phyloP scores from a whole-genome alignment of 2,888 invertebrate genomes.

The Scrobipalpa atriplicella region DNA sequence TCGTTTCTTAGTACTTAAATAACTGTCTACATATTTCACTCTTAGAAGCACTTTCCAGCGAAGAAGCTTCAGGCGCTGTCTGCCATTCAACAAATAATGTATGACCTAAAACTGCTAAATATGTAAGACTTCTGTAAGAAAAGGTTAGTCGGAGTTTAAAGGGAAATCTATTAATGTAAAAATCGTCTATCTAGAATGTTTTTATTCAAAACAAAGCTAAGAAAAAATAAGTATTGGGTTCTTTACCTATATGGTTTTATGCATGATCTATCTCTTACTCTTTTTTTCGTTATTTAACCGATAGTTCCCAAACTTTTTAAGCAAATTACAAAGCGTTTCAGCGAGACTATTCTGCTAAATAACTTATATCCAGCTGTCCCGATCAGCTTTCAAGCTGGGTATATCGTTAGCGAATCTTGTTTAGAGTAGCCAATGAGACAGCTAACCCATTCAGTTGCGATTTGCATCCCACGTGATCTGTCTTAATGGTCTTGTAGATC shows the following conservation, averaged over 20 bases:
- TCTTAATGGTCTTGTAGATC: background rate
- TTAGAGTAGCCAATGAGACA: background rate
- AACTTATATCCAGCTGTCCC: too few relatives aligned
- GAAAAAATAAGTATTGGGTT: too few relatives aligned
- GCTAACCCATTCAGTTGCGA: background rate
- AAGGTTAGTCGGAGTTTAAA: background rate
- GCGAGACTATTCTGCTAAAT: too few relatives aligned
- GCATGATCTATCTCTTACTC: too few relatives aligned
- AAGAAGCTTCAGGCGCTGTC: conserved; percentile 13
- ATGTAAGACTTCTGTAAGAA: conserved; percentile 23
- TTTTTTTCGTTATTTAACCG: too few relatives aligned
- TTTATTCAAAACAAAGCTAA: too few relatives aligned
- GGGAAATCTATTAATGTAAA: conserved; percentile 6
- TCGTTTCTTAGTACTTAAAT: conserved; percentile 19
- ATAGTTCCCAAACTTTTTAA: background rate
- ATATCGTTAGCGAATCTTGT: background rate
- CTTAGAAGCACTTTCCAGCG: background rate
- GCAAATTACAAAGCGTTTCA: background rate
- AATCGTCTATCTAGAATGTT: too few relatives aligned
- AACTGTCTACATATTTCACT: conserved; percentile 14
- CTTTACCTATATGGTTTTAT: too few relatives aligned
- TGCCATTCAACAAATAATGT: conserved; percentile 21
- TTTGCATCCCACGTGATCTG: background rate
- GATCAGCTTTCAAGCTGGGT: too few relatives aligned
- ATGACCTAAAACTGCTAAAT: conserved; percentile 23